Percentiles rank a stretch among this genome's conserved stretches.
Evolutionary conservation across 2,797 vertebrate genomes (phyloP).

Genomic region (Poecilia velifera): DNA sequence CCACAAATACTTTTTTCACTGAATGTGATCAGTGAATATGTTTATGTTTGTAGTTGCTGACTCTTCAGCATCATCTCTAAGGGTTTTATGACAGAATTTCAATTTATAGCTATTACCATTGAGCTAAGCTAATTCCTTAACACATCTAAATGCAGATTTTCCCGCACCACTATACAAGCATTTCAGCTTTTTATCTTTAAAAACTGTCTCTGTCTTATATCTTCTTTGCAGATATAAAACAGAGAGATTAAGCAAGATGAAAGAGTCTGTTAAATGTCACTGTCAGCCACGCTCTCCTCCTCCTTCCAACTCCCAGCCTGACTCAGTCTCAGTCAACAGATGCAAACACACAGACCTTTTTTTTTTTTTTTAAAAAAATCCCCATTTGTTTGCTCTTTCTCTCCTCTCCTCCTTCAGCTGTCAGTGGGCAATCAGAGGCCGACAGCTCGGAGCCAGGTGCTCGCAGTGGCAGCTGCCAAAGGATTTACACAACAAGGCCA

Average conservation of each 20-base stretch:
- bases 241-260: slow-evolving; percentile 36
- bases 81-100: background rate
- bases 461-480: slow-evolving; percentile 75
- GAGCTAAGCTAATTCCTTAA: background rate
- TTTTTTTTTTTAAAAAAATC: slow-evolving; percentile 21
- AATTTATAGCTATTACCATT: background rate
- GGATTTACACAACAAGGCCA: slow-evolving; percentile 64
- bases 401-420: slow-evolving; percentile 69
- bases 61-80: background rate
- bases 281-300: background rate
- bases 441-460: slow-evolving; percentile 76
- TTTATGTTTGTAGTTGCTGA: background rate
- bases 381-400: slow-evolving; percentile 67
- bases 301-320: slow-evolving; percentile 15
- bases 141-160: background rate
- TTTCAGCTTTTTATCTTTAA: slow-evolving; percentile 22
- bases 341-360: slow-evolving; percentile 48
- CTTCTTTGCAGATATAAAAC: slow-evolving; percentile 14
- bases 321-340: slow-evolving; percentile 50
- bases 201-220: slow-evolving; percentile 10
- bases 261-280: slow-evolving; percentile 41
- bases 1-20: background rate
- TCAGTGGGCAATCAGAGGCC: slow-evolving; percentile 75
- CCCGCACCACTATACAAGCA: slow-evolving; percentile 19
- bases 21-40: background rate